These are phyloP conservation scores for Erebia palarica DNA, from an alignment of 2,888 invertebrate species.

Conservation along the genomic window DNA sequence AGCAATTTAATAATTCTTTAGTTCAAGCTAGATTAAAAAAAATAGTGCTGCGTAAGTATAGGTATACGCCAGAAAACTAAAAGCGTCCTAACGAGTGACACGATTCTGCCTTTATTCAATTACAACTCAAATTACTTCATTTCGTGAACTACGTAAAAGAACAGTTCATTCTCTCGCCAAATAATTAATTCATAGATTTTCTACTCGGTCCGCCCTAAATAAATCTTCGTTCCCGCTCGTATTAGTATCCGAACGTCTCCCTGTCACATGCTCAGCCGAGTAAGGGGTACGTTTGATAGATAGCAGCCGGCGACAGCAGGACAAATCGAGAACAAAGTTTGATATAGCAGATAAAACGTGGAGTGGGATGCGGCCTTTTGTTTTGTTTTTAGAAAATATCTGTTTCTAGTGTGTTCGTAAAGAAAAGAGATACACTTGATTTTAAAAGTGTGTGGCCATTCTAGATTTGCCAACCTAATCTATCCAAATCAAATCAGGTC, in stretches of 20 bases:
- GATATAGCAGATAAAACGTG: constrained; percentile 58
- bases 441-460: neutral
- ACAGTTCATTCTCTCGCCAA: constrained; percentile 23
- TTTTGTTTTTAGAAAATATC: constrained; percentile 43
- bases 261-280: constrained; percentile 41
- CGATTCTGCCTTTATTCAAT: constrained; percentile 28
- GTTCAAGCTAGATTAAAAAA: neutral
- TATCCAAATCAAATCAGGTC: too few species aligned
- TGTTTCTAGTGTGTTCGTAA: neutral
- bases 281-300: constrained; percentile 43
- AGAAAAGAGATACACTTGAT: neutral
- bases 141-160: neutral
- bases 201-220: constrained; percentile 26
- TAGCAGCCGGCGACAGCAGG: constrained; percentile 43
- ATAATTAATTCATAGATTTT: constrained; percentile 40
- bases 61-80: neutral
- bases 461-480: neutral
- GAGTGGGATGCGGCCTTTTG: constrained; percentile 53
- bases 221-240: constrained; percentile 32
- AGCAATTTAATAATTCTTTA: too few species aligned
- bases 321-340: constrained; percentile 55
- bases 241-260: constrained; percentile 36
- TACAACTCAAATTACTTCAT: constrained; percentile 23
- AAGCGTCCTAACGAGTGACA: constrained; percentile 1
- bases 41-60: neutral